Evolutionary conservation across 2,888 invertebrate genomes (phyloP).

Genomic region (Volucella zonaria): DNA sequence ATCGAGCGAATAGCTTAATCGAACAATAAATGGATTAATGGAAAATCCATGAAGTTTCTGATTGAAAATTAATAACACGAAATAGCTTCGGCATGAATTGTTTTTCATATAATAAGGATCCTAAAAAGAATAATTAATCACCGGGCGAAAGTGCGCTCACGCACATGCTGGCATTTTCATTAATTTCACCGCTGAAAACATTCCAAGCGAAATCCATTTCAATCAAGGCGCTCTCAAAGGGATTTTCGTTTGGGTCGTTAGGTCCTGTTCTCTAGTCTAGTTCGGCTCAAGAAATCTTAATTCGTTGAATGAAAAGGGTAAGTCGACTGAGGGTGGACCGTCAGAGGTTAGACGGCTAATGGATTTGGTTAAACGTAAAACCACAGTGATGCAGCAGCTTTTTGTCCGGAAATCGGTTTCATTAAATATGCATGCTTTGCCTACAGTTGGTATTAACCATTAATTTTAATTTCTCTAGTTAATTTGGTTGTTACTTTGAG

Average conservation of each 20-base stretch:
- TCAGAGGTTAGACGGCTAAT: not conserved
- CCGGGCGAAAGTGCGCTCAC: not conserved
- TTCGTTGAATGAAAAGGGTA: constrained; percentile 22
- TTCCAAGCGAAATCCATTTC: constrained; percentile 5
- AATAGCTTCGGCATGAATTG: constrained; percentile 48
- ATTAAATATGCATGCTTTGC: constrained; percentile 43
- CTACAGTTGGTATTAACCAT: constrained; percentile 34
- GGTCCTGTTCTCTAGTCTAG: not conserved
- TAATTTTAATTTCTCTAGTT: constrained; percentile 54
- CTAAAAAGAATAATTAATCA: constrained; percentile 29
- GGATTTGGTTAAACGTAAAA: not conserved
- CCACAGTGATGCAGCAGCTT: constrained; percentile 34
- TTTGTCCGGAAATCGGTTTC: constrained; percentile 34
- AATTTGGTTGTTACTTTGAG: constrained; percentile 33
- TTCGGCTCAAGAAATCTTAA: constrained; percentile 21
- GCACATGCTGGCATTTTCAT: constrained; percentile 23
- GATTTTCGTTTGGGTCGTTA: not conserved
- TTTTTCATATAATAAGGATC: constrained; percentile 18
- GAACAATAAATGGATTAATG: constrained; percentile 50
- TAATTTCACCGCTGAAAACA: constrained; percentile 3
- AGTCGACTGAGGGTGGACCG: not conserved
- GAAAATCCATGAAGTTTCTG: constrained; percentile 39
- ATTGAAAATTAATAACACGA: constrained; percentile 65
- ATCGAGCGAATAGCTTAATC: not conserved
- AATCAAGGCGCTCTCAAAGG: constrained; percentile 10